phyloP scores from a whole-genome alignment of 2,797 vertebrate species.

The Kryptolebias ocellatus region DNA sequence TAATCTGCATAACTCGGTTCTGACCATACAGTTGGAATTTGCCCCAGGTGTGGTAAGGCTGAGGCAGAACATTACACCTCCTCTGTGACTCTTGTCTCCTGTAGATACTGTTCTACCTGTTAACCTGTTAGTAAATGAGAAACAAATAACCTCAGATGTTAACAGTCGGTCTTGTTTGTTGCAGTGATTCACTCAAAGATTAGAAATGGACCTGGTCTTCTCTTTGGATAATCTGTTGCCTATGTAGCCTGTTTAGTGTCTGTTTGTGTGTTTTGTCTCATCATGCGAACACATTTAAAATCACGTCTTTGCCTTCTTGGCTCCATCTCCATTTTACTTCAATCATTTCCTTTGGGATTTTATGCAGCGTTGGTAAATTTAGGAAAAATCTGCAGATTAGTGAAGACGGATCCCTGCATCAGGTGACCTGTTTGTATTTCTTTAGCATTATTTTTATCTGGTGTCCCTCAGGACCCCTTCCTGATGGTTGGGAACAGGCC shows the following conservation, averaged over 20 bases:
- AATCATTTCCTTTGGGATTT: background rate
- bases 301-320: background rate
- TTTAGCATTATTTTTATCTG: conserved; percentile 68
- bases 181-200: conserved; percentile 5
- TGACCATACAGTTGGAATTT: conserved; percentile 64
- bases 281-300: background rate
- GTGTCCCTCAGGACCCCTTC: conserved; percentile 90
- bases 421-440: conserved; percentile 39
- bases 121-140: background rate
- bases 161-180: conserved; percentile 3
- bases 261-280: background rate
- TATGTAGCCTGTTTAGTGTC: too few species aligned
- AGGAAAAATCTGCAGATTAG: background rate
- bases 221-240: background rate
- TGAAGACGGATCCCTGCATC: background rate
- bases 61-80: conserved; percentile 73
- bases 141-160: background rate
- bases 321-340: background rate
- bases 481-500: conserved; percentile 98
- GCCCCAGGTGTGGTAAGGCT: conserved; percentile 68
- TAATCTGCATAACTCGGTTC: conserved; percentile 35
- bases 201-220: background rate
- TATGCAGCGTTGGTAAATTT: background rate
- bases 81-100: conserved; percentile 47
- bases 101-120: background rate